These are phyloP conservation scores for Cantharis rufa DNA, from an alignment of 2,888 invertebrate genomes.

Conservation along the genomic window DNA sequence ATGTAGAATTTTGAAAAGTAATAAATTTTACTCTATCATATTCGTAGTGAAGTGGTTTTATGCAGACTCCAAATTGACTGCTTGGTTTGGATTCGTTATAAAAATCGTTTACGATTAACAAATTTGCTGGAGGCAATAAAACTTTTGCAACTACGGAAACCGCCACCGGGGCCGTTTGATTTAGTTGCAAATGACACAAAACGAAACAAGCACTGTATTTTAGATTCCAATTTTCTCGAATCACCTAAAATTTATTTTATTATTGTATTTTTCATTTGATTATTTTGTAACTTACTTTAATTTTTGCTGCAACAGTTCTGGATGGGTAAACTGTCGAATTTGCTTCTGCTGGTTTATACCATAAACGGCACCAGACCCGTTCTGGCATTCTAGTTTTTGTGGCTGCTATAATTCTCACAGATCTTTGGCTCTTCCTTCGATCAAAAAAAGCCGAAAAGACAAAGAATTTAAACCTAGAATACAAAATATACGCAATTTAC, in stretches of 20 bases:
- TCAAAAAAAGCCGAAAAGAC: constrained; percentile 92
- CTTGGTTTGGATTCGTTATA: constrained; percentile 59
- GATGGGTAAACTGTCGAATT: constrained; percentile 51
- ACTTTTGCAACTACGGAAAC: constrained; percentile 71
- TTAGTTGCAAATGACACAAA: constrained; percentile 73
- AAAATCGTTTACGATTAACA: constrained; percentile 66
- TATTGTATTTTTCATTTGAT: not conserved
- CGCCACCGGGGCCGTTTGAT: constrained; percentile 65
- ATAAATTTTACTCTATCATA: constrained; percentile 69
- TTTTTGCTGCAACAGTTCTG: constrained; percentile 73
- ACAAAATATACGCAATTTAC: not conserved
- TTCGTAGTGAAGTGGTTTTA: constrained; percentile 88
- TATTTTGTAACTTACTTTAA: constrained; percentile 63
- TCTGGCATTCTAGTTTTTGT: constrained; percentile 86
- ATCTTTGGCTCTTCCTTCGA: constrained; percentile 67
- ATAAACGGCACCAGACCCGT: constrained; percentile 78
- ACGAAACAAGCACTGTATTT: constrained; percentile 91
- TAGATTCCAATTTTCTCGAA: constrained; percentile 91
- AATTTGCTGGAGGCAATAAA: constrained; percentile 66
- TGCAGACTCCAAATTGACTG: constrained; percentile 73
- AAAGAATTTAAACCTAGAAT: constrained; percentile 79
- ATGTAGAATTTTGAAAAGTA: constrained; percentile 68
- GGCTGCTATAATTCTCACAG: constrained; percentile 82
- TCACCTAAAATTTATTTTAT: constrained; percentile 61
- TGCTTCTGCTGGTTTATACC: constrained; percentile 61